Base-by-base conservation (phyloP, 2,888 invertebrate species). In the Caenorhabditis sp. region DNA sequence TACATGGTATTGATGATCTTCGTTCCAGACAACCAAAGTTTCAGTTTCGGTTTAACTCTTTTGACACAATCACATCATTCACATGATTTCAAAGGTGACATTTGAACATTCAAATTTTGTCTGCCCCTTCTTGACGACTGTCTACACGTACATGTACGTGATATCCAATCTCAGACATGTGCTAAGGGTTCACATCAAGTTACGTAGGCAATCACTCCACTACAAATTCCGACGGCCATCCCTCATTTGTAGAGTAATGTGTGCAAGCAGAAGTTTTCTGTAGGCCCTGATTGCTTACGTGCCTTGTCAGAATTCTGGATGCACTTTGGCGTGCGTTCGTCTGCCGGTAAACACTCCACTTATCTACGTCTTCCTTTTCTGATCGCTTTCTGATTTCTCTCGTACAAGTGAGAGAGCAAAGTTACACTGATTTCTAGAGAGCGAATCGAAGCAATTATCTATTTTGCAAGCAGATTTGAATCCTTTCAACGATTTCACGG, bases 141-240 rank as follows among this genome's bases (percentile, higher is more conserved):
- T 47, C 24, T 13, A 28, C 55, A 55, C 55, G 72, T 72, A 64
- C 55, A 56, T 32, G 9, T 22, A 32, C 4, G 22, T 50, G 65
- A 37, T 37, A 56, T 56, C 28, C 8, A 24, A 37, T 20, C n/a
- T 20, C 18, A 24, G 26, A 51, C 35, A n/a, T 62, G 20, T 18
- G 47, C 20, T 18, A 47, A 8, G 32, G 28, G 18, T 55, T 70
- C 32, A 44, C n/a, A 24, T 40, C 28, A 51, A 28, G n/a, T 50
- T 72, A 72, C 72, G 72, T 72, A 56, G 64, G 62, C 32, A 61
- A 61, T 28, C 47, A 50, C 24, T 26, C 13, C n/a, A n/a, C 64
- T 65, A 60, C 74, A 65, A 74, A 15, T n/a, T 47, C 47, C 35
- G 37, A 53, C 56, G 56, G n/a, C 28, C 56, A 40, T 22, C 32